Conservation (phyloP, 2,888 invertebrate genomes). For the Yponomeuta plumbellus region DNA sequence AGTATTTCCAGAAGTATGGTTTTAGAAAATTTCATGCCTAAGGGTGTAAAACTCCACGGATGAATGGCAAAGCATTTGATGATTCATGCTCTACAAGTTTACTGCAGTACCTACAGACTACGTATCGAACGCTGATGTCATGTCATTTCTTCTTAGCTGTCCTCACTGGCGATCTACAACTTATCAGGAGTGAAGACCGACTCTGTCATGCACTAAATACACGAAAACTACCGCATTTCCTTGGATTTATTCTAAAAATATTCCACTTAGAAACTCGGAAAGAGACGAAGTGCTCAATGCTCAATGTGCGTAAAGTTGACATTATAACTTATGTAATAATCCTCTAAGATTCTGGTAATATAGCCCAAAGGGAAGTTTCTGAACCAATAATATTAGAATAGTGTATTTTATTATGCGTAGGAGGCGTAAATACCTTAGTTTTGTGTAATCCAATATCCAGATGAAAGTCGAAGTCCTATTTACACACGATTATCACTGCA, state of each 20-base stretch:
- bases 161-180: not conserved
- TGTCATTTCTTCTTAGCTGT: slow-evolving; percentile 24
- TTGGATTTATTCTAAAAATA: slow-evolving; percentile 6
- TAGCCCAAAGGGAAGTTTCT: not conserved
- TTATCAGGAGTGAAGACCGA: not conserved
- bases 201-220: not conserved
- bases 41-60: slow-evolving; percentile 2
- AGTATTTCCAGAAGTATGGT: too few species aligned
- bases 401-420: slow-evolving; percentile 46
- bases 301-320: slow-evolving; percentile 13
- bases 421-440: slow-evolving; percentile 70
- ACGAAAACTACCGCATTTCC: not conserved
- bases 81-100: slow-evolving; percentile 60
- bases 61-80: slow-evolving; percentile 26
- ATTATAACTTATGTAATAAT: slow-evolving; percentile 13
- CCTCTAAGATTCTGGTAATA: not conserved
- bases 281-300: slow-evolving; percentile 3
- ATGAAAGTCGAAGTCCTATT: slow-evolving; percentile 68
- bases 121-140: slow-evolving; percentile 62
- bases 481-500: slow-evolving; percentile 67
- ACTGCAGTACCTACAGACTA: slow-evolving; percentile 42
- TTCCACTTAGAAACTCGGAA: not conserved
- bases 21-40: not conserved
- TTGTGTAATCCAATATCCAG: slow-evolving; percentile 75
- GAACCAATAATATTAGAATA: slow-evolving; percentile 1